Conservation (phyloP, 2,113 vertebrate genomes). For the Pica pica region DNA sequence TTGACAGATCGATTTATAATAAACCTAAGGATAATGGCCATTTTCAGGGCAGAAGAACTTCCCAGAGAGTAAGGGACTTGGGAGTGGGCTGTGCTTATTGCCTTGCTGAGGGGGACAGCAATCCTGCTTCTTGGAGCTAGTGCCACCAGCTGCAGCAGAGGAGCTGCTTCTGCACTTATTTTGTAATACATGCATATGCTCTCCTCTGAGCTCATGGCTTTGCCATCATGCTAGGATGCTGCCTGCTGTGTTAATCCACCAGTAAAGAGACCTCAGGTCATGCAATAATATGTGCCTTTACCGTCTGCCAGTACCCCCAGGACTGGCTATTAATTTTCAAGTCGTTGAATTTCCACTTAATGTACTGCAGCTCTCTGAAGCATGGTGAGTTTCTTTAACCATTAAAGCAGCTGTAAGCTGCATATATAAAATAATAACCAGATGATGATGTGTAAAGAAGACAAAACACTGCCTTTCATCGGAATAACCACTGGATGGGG, state of each 20-base stretch:
- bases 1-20: neutral
- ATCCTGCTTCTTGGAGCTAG: neutral
- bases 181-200: neutral
- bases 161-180: neutral
- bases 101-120: neutral
- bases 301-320: neutral
- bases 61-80: neutral
- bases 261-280: slow-evolving; percentile 32
- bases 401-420: neutral
- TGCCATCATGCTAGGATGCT: neutral
- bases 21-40: neutral
- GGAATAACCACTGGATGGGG: neutral
- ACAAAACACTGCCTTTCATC: neutral
- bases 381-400: neutral
- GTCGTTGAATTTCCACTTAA: slow-evolving; percentile 27
- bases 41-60: neutral
- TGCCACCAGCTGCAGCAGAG: slow-evolving; percentile 10
- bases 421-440: neutral
- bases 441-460: neutral
- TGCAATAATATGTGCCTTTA: slow-evolving; percentile 20
- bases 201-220: slow-evolving; percentile 2
- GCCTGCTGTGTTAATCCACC: slow-evolving; percentile 42
- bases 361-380: neutral
- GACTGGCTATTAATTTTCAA: slow-evolving; percentile 45
- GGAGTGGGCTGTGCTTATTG: neutral